Percentiles rank a stretch among this genome's conserved stretches.
Evolutionary conservation across 2,888 invertebrate species (phyloP).

Genomic region (Machimus rusticus): DNA sequence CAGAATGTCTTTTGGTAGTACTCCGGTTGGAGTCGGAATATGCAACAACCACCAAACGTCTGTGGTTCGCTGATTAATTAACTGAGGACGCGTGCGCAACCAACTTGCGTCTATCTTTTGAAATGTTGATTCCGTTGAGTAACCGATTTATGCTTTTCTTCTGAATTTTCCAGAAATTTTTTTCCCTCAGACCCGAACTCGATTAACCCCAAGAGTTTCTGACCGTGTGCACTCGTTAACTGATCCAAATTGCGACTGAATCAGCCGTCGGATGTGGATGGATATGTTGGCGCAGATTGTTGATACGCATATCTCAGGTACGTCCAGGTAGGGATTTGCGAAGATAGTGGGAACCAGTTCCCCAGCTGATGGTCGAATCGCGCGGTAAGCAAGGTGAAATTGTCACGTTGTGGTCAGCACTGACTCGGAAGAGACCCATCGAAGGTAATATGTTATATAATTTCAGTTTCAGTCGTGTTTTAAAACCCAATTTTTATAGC

Average conservation of each 20-base stretch:
- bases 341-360: neutral
- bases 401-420: neutral
- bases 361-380: neutral
- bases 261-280: neutral
- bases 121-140: constrained; percentile 18
- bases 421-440: neutral
- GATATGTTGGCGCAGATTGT: neutral
- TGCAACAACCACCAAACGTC: neutral
- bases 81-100: neutral
- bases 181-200: neutral
- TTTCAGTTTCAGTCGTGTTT: neutral
- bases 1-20: neutral
- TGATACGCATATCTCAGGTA: neutral
- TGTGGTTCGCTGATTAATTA: neutral
- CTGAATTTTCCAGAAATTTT: neutral
- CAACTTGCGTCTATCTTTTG: neutral
- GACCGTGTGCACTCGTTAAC: neutral
- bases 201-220: neutral
- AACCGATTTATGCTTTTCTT: neutral
- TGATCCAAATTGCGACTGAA: neutral
- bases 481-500: neutral
- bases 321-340: neutral
- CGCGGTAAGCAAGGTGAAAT: neutral
- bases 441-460: neutral
- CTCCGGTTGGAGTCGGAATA: neutral